These are phyloP conservation scores for Dermochelys coriacea DNA, from an alignment of 2,797 vertebrate species.

Conservation along the genomic window DNA sequence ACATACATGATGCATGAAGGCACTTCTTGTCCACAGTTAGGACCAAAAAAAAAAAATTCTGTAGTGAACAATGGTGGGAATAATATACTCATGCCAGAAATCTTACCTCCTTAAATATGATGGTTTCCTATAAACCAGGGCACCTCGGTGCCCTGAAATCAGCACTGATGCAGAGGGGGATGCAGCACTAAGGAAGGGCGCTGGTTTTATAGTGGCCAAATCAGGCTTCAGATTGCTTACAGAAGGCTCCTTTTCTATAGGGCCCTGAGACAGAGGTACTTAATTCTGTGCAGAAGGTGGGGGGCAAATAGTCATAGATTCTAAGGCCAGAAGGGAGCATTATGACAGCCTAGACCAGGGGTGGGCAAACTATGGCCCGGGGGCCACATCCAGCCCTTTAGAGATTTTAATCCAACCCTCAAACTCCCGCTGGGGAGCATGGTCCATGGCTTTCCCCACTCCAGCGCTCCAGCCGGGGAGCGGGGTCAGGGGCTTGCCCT, in stretches of 20 bases:
- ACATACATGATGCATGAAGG: background rate
- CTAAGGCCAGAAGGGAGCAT: too few relatives aligned
- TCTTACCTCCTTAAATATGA: background rate
- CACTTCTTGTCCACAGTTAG: background rate
- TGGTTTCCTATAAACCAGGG: background rate
- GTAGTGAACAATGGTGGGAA: background rate
- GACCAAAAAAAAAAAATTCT: background rate
- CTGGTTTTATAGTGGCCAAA: background rate
- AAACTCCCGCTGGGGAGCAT: too few relatives aligned
- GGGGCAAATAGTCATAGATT: background rate
- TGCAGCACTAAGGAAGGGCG: background rate
- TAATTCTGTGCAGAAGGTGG: background rate
- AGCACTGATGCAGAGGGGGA: background rate
- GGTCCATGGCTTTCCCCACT: too few relatives aligned
- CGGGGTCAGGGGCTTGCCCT: too few relatives aligned
- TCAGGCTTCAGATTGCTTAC: background rate
- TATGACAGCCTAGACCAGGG: too few relatives aligned
- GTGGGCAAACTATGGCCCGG: too few relatives aligned
- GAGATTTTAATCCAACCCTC: too few relatives aligned
- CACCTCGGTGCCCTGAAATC: background rate
- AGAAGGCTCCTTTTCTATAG: too few relatives aligned
- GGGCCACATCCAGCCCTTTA: too few relatives aligned
- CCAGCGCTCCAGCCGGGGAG: too few relatives aligned
- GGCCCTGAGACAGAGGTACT: background rate
- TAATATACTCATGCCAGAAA: background rate